Percentiles rank a stretch among this genome's conserved stretches.
Evolutionary conservation across 2,113 vertebrate species (phyloP).

Genomic region (Progne subis): DNA sequence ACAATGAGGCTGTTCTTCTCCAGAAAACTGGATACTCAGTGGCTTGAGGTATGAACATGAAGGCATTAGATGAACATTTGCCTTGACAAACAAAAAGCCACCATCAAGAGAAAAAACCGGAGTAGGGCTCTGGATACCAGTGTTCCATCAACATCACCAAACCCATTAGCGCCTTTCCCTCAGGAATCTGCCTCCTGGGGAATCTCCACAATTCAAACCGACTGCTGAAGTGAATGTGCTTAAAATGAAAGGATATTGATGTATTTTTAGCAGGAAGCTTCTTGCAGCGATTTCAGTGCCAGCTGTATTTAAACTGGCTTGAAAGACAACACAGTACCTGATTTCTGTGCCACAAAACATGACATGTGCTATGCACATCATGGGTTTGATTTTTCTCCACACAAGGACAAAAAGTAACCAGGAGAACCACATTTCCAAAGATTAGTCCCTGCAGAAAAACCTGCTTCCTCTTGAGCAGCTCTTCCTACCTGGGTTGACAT

Average conservation of each 20-base stretch:
- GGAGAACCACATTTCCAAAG: neutral
- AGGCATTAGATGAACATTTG: neutral
- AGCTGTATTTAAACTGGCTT: neutral
- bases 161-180: neutral
- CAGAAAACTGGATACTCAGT: neutral
- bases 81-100: neutral
- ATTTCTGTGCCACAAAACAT: neutral
- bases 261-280: neutral
- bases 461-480: neutral
- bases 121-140: neutral
- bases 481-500: neutral
- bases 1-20: neutral
- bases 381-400: neutral
- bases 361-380: fast-evolving
- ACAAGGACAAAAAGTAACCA: neutral
- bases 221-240: neutral
- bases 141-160: neutral
- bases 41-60: neutral
- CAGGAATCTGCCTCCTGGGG: neutral
- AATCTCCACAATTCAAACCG: neutral
- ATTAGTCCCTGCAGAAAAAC: neutral
- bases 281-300: neutral
- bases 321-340: neutral
- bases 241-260: neutral
- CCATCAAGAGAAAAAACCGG: neutral